Evolutionary conservation across 2,888 invertebrate species (phyloP).

Genomic region (Hofmannophila pseudospretella): DNA sequence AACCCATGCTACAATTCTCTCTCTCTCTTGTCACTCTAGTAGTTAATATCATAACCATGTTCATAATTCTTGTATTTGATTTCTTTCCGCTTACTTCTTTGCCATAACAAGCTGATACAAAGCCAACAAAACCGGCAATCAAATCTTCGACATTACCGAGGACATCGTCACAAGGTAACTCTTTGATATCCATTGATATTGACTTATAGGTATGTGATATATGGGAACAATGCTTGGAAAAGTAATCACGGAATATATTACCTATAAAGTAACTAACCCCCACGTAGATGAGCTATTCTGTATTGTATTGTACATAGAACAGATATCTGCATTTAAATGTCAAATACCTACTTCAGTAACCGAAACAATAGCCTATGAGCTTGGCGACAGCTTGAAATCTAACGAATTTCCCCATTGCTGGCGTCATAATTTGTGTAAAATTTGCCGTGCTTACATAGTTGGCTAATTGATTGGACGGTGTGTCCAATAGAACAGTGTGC

Average conservation of each 20-base stretch:
- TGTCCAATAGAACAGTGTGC: background rate
- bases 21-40: constrained; percentile 43
- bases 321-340: background rate
- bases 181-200: constrained; percentile 33
- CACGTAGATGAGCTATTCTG: background rate
- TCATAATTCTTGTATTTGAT: constrained; percentile 71
- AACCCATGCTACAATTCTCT: constrained; percentile 22
- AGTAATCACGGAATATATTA: background rate
- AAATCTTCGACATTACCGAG: constrained; percentile 96
- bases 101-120: constrained; percentile 89
- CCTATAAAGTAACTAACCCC: background rate
- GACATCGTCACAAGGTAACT: constrained; percentile 95
- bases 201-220: background rate
- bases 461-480: background rate
- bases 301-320: background rate
- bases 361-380: background rate
- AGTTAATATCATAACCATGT: constrained; percentile 61
- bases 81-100: constrained; percentile 78
- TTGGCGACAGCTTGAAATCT: constrained; percentile 8
- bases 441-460: constrained; percentile 7
- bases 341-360: background rate
- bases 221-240: background rate
- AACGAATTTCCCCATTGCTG: constrained; percentile 7
- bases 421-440: constrained; percentile 1
- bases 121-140: constrained; percentile 97